phyloP scores from a whole-genome alignment of 2,888 invertebrate genomes.

The Noctua janthe region DNA sequence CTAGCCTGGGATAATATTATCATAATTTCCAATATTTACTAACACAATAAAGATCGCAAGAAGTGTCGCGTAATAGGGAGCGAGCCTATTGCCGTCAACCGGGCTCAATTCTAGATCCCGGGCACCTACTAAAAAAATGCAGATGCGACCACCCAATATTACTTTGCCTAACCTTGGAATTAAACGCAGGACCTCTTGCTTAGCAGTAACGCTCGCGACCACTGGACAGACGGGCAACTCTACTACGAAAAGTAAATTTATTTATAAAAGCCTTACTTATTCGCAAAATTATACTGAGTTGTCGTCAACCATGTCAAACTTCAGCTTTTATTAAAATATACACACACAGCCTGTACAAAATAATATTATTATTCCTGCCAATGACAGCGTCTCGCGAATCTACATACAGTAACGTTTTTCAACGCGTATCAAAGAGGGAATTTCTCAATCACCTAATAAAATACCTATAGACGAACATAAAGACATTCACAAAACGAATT shows the following conservation, averaged over 20 bases:
- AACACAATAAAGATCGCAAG: neutral
- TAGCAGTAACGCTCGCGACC: neutral
- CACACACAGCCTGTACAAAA: neutral
- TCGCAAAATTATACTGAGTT: neutral
- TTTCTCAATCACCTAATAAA: constrained; percentile 63
- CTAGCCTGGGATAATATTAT: neutral
- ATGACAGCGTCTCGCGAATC: constrained; percentile 11
- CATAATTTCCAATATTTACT: neutral
- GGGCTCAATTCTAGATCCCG: neutral
- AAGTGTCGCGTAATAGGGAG: neutral
- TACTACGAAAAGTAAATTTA: neutral
- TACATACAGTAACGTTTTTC: constrained; percentile 37
- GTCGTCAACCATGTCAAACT: neutral
- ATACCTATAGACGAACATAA: constrained; percentile 38
- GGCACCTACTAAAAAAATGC: neutral
- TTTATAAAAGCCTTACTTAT: neutral
- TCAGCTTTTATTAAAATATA: neutral
- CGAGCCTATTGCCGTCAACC: neutral
- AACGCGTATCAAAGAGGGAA: constrained; percentile 34
- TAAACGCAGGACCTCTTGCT: neutral
- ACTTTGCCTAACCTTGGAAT: neutral
- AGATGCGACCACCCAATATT: neutral
- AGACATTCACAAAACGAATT: constrained; percentile 61
- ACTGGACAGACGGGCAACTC: neutral
- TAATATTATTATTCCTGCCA: constrained; percentile 5